Evolutionary conservation across 1,140 invertebrate genomes (phyloP).

Genomic region (Heliothis virescens): DNA sequence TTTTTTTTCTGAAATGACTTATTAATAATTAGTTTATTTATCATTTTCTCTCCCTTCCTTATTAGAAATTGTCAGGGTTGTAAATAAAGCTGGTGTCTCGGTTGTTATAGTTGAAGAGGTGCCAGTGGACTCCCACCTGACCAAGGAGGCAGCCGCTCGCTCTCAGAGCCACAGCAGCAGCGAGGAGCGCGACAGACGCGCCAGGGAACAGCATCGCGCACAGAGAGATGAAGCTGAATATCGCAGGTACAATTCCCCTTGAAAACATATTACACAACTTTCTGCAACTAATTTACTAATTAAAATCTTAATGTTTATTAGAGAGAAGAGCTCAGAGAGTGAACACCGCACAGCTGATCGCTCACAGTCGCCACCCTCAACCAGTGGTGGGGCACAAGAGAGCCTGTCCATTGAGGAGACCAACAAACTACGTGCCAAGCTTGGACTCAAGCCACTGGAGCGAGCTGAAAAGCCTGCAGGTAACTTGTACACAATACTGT

Average conservation of each 20-base stretch:
- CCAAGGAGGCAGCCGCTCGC: constrained; percentile 47
- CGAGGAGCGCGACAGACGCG: constrained; percentile 53
- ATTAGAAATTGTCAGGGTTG: not conserved
- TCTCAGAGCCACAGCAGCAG: constrained; percentile 61
- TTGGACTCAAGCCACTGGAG: constrained; percentile 97
- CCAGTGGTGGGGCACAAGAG: constrained; percentile 72
- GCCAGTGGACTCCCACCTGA: constrained; percentile 82
- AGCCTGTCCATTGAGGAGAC: constrained; percentile 96
- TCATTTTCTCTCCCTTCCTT: too few relatives aligned
- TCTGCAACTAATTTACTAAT: too few relatives aligned
- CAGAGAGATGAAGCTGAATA: constrained; percentile 34
- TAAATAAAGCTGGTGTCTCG: constrained; percentile 5
- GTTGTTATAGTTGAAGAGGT: constrained; percentile 85
- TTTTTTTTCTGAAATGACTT: too few relatives aligned
- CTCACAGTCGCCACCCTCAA: constrained; percentile 60
- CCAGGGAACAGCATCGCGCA: constrained; percentile 50
- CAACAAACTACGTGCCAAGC: constrained; percentile 95
- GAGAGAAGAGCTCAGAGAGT: constrained; percentile 55
- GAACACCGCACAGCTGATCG: constrained; percentile 13
- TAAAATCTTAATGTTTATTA: constrained; percentile 10
- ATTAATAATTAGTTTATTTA: too few relatives aligned
- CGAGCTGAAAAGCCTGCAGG: constrained; percentile 84
- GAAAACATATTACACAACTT: not conserved
- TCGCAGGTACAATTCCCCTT: constrained; percentile 50
- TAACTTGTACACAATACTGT: constrained; percentile 25